Evolutionary conservation across 2,113 vertebrate genomes (phyloP).

Genomic region (Lathamus discolor): DNA sequence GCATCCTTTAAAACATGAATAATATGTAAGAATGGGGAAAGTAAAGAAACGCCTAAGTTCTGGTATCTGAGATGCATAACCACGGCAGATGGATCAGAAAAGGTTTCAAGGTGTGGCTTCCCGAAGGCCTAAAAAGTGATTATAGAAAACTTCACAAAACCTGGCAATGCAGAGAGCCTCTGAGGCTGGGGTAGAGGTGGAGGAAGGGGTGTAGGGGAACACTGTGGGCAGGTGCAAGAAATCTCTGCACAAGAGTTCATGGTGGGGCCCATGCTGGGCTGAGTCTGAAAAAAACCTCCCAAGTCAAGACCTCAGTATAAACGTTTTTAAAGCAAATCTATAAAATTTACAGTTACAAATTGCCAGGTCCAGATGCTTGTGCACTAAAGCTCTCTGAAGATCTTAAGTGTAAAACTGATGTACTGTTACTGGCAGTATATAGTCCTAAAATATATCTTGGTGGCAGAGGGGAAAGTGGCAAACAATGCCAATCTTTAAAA

Average conservation of each 20-base stretch:
- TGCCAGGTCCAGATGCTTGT: neutral
- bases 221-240: fast-evolving
- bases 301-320: neutral
- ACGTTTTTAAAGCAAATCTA: neutral
- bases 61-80: neutral
- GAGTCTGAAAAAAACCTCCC: neutral
- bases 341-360: conserved; percentile 4
- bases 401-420: neutral
- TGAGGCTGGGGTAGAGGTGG: neutral
- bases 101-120: neutral
- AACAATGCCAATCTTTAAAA: neutral
- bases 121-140: neutral
- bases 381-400: neutral
- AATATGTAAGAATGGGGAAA: neutral
- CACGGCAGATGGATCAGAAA: neutral
- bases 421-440: neutral
- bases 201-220: fast-evolving
- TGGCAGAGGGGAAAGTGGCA: neutral
- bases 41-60: neutral
- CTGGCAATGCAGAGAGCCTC: neutral
- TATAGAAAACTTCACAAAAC: neutral
- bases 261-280: fast-evolving
- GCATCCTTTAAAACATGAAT: neutral
- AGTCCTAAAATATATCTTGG: neutral
- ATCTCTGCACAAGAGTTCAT: neutral